phyloP scores from a whole-genome alignment of 2,113 vertebrate species.

The Todiramphus saurophagus region DNA sequence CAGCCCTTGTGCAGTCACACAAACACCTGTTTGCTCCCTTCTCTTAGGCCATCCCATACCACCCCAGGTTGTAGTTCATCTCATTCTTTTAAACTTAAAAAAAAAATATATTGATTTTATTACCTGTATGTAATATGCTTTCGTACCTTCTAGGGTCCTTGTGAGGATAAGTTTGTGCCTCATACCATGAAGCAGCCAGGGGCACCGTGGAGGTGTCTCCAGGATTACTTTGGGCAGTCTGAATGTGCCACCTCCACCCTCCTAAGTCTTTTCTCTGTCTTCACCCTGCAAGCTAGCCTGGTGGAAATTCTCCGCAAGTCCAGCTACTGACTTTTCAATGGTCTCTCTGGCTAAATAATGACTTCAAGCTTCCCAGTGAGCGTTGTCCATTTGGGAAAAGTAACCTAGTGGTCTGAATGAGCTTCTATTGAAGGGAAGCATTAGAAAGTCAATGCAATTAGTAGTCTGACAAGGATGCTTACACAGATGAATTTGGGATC shows the following conservation, averaged over 20 bases:
- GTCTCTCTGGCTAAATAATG: not conserved
- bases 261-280: not conserved
- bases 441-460: not conserved
- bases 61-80: not conserved
- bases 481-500: not conserved
- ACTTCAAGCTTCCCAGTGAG: not conserved
- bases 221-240: not conserved
- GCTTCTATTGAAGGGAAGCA: not conserved
- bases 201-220: not conserved
- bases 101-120: not conserved
- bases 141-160: not conserved
- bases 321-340: not conserved
- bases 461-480: not conserved
- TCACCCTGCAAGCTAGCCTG: not conserved
- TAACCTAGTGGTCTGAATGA: not conserved
- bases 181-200: not conserved
- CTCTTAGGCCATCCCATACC: not conserved
- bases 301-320: not conserved
- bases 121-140: not conserved
- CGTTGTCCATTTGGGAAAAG: not conserved
- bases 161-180: not conserved
- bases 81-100: not conserved
- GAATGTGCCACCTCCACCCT: not conserved
- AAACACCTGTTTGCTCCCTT: not conserved
- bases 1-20: not conserved